A percentile compares a stretch with the other conserved stretches of the same genome.
Evolutionary conservation across 2,113 vertebrate genomes (phyloP).

Genomic region (Alexandromys fortis): DNA sequence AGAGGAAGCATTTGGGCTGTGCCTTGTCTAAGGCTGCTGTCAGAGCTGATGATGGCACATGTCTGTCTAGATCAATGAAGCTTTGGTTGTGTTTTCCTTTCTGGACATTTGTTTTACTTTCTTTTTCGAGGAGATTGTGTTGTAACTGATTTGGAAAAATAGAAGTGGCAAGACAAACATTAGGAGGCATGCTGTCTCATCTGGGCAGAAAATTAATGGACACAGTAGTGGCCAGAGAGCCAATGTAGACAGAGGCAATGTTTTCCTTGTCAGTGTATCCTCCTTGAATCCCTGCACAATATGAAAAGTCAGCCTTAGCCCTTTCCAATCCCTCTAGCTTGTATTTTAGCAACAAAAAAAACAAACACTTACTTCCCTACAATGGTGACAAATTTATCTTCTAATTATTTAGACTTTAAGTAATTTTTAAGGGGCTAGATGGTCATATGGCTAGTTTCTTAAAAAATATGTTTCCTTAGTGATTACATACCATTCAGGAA

Average conservation of each 20-base stretch:
- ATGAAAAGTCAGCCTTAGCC: not conserved
- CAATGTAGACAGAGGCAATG: conserved; percentile 25
- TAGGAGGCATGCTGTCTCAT: conserved; percentile 44
- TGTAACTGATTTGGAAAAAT: conserved; percentile 64
- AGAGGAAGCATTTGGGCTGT: not conserved
- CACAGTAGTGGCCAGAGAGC: conserved; percentile 53
- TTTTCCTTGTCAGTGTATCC: conserved; percentile 13
- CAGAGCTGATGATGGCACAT: conserved; percentile 58
- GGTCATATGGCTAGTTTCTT: conserved; percentile 22
- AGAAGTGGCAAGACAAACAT: conserved; percentile 55
- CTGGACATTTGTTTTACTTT: conserved; percentile 9
- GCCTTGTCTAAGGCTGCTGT: conserved; percentile 31
- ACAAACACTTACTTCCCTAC: not conserved
- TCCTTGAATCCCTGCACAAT: not conserved
- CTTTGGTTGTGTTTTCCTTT: conserved; percentile 48
- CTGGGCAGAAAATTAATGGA: conserved; percentile 59
- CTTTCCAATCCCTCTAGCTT: not conserved
- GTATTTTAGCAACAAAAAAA: conserved; percentile 37
- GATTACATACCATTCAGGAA: not conserved
- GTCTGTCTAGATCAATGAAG: conserved; percentile 32
- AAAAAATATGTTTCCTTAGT: not conserved
- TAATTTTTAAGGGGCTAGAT: conserved; percentile 21
- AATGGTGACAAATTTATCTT: not conserved
- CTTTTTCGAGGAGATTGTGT: conserved; percentile 34
- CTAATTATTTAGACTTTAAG: conserved; percentile 38